phyloP scores from a whole-genome alignment of 2,888 invertebrate genomes.

The Prosopocoilus inquinatus region DNA sequence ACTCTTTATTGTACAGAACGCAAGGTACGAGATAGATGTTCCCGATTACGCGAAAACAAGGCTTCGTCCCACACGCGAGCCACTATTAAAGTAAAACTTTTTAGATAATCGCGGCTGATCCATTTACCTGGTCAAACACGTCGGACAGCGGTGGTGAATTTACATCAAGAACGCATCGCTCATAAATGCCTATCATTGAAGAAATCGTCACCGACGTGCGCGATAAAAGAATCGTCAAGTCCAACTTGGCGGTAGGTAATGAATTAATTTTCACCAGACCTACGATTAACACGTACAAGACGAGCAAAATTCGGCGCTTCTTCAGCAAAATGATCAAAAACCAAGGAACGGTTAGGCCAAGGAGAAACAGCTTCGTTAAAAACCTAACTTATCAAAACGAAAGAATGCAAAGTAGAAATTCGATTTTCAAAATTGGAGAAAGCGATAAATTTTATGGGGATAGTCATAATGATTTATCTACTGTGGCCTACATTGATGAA shows the following conservation, averaged over 20 bases:
- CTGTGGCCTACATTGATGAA: no score
- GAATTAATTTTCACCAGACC: not conserved
- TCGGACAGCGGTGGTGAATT: not conserved
- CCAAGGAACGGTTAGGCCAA: conserved; percentile 5
- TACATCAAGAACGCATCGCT: not conserved
- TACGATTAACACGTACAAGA: not conserved
- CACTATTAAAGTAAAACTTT: conserved; percentile 13
- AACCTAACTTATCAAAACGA: not conserved
- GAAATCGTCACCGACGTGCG: not conserved
- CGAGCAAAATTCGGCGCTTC: conserved; percentile 2
- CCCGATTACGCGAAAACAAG: conserved; percentile 13
- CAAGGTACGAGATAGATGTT: conserved; percentile 9
- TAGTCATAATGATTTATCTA: not conserved
- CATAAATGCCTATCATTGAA: conserved; percentile 11
- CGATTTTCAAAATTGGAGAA: conserved; percentile 15
- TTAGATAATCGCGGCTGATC: conserved; percentile 9
- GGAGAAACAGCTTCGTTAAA: conserved; percentile 4
- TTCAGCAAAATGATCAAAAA: conserved; percentile 12
- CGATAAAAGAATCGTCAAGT: not conserved
- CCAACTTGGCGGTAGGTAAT: not conserved
- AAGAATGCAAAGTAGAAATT: conserved; percentile 2
- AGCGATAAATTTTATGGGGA: conserved; percentile 16
- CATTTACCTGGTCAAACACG: conserved; percentile 4
- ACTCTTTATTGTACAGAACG: not conserved
- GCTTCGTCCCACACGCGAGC: conserved; percentile 10